Conservation (phyloP, 2,797 vertebrate genomes). For the Lagorchestes hirsutus region DNA sequence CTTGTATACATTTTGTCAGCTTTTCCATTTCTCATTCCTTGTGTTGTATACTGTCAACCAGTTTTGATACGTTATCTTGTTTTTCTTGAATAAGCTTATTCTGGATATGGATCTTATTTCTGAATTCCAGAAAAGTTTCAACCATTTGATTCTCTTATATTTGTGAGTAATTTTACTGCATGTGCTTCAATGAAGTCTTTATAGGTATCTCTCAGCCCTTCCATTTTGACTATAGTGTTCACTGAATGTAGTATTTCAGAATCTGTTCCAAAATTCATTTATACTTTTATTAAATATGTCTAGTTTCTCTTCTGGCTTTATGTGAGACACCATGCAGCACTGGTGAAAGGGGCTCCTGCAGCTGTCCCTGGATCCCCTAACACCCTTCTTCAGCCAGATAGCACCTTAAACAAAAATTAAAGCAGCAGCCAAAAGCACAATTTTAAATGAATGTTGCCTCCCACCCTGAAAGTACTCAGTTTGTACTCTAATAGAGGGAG, state of each 20-base stretch:
- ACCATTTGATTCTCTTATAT: constrained; percentile 91
- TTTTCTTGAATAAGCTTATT: constrained; percentile 87
- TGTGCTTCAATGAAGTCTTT: constrained; percentile 87
- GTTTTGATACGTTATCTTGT: constrained; percentile 82
- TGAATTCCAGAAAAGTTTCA: constrained; percentile 88
- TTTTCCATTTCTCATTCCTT: no score
- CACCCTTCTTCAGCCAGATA: not conserved
- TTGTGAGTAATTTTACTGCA: constrained; percentile 91
- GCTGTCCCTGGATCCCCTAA: not conserved
- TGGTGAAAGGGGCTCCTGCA: no score
- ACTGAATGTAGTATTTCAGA: constrained; percentile 80
- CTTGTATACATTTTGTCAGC: constrained; percentile 63
- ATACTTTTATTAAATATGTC: constrained; percentile 84
- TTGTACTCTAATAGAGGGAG: no score
- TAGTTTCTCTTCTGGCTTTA: constrained; percentile 82
- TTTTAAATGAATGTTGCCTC: constrained; percentile 66
- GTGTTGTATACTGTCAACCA: constrained; percentile 86
- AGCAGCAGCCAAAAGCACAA: not conserved
- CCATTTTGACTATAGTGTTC: constrained; percentile 85
- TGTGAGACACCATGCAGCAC: constrained; percentile 52
- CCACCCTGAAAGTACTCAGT: not conserved
- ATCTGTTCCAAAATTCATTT: constrained; percentile 90
- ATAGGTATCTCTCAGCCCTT: constrained; percentile 88
- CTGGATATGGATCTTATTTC: constrained; percentile 86
- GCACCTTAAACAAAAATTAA: not conserved